Conservation (phyloP, 2,797 vertebrate genomes). For the Myioborus melanocephalus region DNA sequence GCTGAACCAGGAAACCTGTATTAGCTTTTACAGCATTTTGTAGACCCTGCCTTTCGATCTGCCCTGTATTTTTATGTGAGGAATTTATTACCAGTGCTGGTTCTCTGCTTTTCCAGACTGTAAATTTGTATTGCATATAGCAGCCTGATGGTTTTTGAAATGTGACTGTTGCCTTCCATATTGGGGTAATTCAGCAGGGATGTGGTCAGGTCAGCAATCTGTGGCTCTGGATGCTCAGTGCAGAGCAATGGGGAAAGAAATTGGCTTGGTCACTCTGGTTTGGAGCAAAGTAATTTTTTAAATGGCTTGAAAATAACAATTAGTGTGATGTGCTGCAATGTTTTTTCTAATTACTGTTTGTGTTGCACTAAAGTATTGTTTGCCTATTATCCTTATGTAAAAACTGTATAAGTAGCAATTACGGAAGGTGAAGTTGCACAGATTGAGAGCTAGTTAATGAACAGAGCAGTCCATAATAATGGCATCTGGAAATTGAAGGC, state of each 20-base stretch:
- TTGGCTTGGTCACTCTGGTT: neutral
- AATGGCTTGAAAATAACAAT: neutral
- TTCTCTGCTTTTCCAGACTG: neutral
- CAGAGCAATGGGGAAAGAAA: neutral
- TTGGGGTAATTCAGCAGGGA: neutral
- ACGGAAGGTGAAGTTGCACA: neutral
- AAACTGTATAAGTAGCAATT: neutral
- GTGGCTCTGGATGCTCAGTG: neutral
- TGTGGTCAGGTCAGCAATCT: accelerated
- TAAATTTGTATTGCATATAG: neutral
- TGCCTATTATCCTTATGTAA: neutral
- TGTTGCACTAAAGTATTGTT: neutral
- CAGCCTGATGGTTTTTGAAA: neutral
- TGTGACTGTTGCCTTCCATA: neutral
- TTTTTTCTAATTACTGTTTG: neutral
- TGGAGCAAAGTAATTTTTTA: neutral
- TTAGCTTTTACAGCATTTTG: neutral
- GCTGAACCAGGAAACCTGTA: neutral
- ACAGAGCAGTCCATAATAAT: neutral
- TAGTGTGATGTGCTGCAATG: neutral
- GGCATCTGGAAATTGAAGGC: neutral
- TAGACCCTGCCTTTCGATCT: neutral
- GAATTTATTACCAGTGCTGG: neutral
- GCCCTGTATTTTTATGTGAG: neutral
- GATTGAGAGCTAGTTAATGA: neutral